Conservation (phyloP, 2,888 invertebrate genomes). For the Phoenoteleia sp. region DNA sequence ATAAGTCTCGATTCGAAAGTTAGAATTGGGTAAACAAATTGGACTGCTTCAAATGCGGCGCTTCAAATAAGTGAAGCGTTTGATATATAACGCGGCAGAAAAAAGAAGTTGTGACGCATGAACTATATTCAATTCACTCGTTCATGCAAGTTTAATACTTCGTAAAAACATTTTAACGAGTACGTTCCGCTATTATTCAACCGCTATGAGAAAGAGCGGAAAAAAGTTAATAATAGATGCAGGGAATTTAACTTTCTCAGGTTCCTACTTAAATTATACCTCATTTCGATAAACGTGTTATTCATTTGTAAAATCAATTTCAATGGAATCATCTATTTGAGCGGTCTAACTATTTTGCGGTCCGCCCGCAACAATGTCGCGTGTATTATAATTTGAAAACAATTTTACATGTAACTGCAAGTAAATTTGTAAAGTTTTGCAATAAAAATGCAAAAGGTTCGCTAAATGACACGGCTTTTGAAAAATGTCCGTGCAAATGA, state of each 20-base stretch:
- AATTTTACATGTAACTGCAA: too few species aligned
- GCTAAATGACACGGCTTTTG: too few species aligned
- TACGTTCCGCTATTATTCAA: constrained; percentile 44
- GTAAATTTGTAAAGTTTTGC: too few species aligned
- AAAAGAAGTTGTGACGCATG: constrained; percentile 47
- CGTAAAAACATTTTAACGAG: constrained; percentile 51
- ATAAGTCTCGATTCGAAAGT: constrained; percentile 39
- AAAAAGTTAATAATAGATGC: constrained; percentile 45
- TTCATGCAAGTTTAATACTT: constrained; percentile 56
- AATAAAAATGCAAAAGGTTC: too few species aligned
- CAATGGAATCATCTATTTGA: background rate
- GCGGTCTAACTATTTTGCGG: too few species aligned
- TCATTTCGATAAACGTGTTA: background rate
- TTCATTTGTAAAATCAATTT: background rate
- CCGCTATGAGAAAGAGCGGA: background rate
- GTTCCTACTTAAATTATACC: constrained; percentile 10
- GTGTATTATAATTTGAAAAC: too few species aligned
- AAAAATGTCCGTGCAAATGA: too few species aligned
- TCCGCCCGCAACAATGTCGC: too few species aligned
- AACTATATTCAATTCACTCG: constrained; percentile 48
- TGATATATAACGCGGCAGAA: constrained; percentile 37
- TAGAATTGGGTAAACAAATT: constrained; percentile 52
- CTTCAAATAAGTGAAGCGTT: constrained; percentile 45
- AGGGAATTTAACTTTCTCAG: constrained; percentile 27
- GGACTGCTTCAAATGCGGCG: constrained; percentile 38